Conservation (phyloP, 1,140 invertebrate genomes). For the Drosophila equinoxialis region DNA sequence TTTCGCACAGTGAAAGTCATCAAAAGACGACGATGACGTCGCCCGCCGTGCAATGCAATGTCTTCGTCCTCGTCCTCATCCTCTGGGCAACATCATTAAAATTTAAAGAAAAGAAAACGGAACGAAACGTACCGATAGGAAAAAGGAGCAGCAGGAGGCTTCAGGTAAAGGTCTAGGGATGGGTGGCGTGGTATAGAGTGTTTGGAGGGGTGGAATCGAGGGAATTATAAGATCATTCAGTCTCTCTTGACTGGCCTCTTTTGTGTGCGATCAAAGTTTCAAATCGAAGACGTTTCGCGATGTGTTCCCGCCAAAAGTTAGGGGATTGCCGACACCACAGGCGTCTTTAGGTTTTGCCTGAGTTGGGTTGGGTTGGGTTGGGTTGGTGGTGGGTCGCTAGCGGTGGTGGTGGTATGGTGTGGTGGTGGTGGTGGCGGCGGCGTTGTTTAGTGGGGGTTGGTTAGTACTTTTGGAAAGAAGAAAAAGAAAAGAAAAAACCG, state of each 20-base stretch:
- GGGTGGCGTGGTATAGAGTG: background rate
- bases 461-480: conserved; percentile 11
- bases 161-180: conserved; percentile 44
- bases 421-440: conserved; percentile 45
- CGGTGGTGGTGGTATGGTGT: conserved; percentile 32
- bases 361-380: conserved; percentile 24
- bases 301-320: conserved; percentile 78
- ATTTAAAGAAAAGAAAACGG: background rate
- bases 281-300: conserved; percentile 51
- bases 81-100: conserved; percentile 3
- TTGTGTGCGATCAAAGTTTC: conserved; percentile 47
- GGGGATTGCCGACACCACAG: conserved; percentile 68
- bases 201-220: background rate
- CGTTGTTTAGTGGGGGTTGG: conserved; percentile 37
- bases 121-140: conserved; percentile 14
- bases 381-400: conserved; percentile 66
- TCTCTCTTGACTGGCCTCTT: conserved; percentile 50
- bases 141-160: conserved; percentile 52
- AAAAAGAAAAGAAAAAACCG: conserved; percentile 49
- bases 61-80: background rate
- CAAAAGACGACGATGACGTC: conserved; percentile 2
- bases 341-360: conserved; percentile 15
- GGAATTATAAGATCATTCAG: conserved; percentile 12
- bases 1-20: conserved; percentile 7
- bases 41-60: conserved; percentile 7